These are phyloP conservation scores for Sternarchorhynchus goeldii DNA, from an alignment of 2,797 vertebrate species.

Conservation along the genomic window DNA sequence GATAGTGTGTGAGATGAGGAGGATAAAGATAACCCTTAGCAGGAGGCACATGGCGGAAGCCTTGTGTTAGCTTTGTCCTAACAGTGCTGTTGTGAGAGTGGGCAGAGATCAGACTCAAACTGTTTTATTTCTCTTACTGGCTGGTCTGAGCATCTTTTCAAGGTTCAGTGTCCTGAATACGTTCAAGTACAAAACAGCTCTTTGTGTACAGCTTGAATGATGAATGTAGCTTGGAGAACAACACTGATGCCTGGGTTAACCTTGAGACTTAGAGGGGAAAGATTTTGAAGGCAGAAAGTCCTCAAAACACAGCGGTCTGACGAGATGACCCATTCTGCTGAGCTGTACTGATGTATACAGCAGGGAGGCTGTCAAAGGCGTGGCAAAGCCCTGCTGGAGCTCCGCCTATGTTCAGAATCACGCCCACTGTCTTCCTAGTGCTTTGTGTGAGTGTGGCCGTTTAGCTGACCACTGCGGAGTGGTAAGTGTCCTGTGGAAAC, in stretches of 20 bases:
- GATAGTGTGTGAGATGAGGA: not conserved
- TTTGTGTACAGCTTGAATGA: constrained; percentile 47
- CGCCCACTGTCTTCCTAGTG: not conserved
- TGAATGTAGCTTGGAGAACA: constrained; percentile 48
- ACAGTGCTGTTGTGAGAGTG: too few relatives aligned
- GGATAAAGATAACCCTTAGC: too few relatives aligned
- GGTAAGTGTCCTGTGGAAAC: constrained; percentile 29
- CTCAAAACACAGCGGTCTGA: constrained; percentile 19
- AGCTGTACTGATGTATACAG: constrained; percentile 21
- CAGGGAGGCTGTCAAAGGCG: constrained; percentile 7
- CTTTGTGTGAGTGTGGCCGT: constrained; percentile 1
- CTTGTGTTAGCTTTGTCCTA: too few relatives aligned
- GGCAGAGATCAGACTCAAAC: too few relatives aligned
- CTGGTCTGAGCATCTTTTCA: not conserved
- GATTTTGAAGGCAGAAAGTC: constrained; percentile 33
- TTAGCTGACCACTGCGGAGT: constrained; percentile 30
- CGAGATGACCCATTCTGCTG: constrained; percentile 3
- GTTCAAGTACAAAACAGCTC: constrained; percentile 31
- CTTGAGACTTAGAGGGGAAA: constrained; percentile 47
- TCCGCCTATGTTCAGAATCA: not conserved
- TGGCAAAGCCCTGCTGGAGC: not conserved
- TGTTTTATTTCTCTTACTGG: too few relatives aligned
- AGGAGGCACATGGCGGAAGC: too few relatives aligned
- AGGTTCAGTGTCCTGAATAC: constrained; percentile 7
- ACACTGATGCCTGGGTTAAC: constrained; percentile 28